Base-by-base conservation (phyloP, 92 coral and sea anemone species). In the Hydrozoanthus gracilis region DNA sequence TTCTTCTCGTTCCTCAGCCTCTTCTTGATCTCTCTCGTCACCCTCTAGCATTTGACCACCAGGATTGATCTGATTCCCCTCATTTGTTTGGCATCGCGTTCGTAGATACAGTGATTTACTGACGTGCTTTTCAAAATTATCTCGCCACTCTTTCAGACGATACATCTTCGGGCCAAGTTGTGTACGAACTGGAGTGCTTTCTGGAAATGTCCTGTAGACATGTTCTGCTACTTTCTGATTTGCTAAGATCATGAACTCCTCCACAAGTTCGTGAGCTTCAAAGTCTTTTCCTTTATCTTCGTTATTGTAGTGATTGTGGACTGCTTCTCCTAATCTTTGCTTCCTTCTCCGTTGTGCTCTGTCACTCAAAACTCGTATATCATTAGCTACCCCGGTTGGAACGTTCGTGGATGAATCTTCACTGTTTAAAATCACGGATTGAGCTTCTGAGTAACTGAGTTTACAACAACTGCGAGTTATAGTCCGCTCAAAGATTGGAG, bases 181-280 rank as follows among this genome's bases (percentile, higher is more conserved):
- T 6, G 86, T 82, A 6, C 92, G 88, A 8, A 95, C 86, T 3
- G 97, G 99, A 4, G 99, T 91, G 1, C 86, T 64, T 51, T 84
- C 52, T 0, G 92, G 92, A 46, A 60, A 71, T 62, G 69, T 73
- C 50, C 15, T 48, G 3, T 71, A 76, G n/a, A 96, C 77, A 51
- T 49, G 58, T 49, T 87, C 80, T 2, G 96, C 99, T 46, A 93
- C 92, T 17, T 86, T 76, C 35, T 91, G 88, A 71, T 96, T 96
- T 76, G 98, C 95, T 73, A 96, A 88, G 8, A 95, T 79, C 99
- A 96, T 96, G 83, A 95, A 77, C 78, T 96, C 99, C 52, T 92
- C 96, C 4, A 96, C 92, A 58, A 96, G 90, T 86, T 96, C 98
- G 77, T 96, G 99, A 39, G 99, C 98, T 67, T 91, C 95, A 54